Evolutionary conservation across 2,888 invertebrate genomes (phyloP).

Genomic region (Conops quadrifasciatus): DNA sequence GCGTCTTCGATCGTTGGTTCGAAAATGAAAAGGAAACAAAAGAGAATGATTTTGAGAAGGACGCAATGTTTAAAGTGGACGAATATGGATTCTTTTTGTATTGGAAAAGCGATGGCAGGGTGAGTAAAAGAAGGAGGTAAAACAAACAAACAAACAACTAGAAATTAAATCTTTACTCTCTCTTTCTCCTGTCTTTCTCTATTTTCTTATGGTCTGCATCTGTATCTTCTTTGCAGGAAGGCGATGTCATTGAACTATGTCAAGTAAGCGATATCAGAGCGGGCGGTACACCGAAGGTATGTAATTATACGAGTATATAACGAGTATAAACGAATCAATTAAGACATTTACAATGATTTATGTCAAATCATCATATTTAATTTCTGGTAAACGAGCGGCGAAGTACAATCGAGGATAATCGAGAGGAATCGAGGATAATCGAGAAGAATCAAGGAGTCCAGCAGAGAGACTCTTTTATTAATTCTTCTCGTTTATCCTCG

Average conservation of each 20-base stretch:
- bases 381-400: background rate
- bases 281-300: constrained; percentile 91
- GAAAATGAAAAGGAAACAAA: constrained; percentile 89
- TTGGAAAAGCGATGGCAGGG: constrained; percentile 97
- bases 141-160: constrained; percentile 5
- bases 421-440: too few species aligned
- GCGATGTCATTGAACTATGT: constrained; percentile 96
- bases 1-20: constrained; percentile 95
- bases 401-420: background rate
- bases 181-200: constrained; percentile 7
- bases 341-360: too few species aligned
- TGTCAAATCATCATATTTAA: too few species aligned
- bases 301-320: too few species aligned
- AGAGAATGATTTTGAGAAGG: constrained; percentile 81
- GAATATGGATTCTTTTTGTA: constrained; percentile 98
- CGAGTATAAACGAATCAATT: background rate
- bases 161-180: too few species aligned
- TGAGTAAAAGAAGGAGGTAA: constrained; percentile 63
- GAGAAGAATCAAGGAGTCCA: too few species aligned
- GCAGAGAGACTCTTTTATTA: too few species aligned
- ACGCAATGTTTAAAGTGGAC: constrained; percentile 92
- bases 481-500: too few species aligned
- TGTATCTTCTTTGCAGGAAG: constrained; percentile 78
- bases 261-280: constrained; percentile 97
- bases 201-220: constrained; percentile 3